These are phyloP conservation scores for Endotricha flammealis DNA, from an alignment of 2,888 invertebrate species.

Conservation along the genomic window DNA sequence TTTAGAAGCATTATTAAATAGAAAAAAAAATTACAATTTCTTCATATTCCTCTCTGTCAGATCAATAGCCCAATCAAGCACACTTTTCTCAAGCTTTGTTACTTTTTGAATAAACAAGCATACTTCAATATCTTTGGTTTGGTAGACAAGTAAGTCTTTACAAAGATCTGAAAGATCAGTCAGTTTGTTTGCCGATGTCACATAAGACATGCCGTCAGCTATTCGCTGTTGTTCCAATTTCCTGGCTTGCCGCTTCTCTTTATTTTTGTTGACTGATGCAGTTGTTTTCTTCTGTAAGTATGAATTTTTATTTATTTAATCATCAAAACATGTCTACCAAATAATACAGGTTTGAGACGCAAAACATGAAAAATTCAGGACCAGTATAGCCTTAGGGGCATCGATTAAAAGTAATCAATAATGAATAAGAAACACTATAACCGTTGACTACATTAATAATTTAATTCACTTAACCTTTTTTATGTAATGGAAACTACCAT, in stretches of 20 bases:
- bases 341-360: no score
- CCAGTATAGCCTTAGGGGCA: no score
- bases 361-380: no score
- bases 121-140: slow-evolving; percentile 78
- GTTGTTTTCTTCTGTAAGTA: slow-evolving; percentile 70
- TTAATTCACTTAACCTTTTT: no score
- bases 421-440: no score
- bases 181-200: slow-evolving; percentile 79
- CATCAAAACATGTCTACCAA: no score
- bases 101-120: slow-evolving; percentile 80
- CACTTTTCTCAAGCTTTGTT: slow-evolving; percentile 73
- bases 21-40: slow-evolving; percentile 73
- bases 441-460: no score
- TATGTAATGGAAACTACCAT: no score
- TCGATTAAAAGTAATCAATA: no score
- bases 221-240: slow-evolving; percentile 80
- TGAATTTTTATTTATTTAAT: no score
- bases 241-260: slow-evolving; percentile 80
- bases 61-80: slow-evolving; percentile 83
- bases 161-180: slow-evolving; percentile 79
- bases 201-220: slow-evolving; percentile 77
- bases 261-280: slow-evolving; percentile 68
- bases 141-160: slow-evolving; percentile 79
- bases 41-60: slow-evolving; percentile 90
- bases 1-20: not conserved